Evolutionary conservation across 2,797 vertebrate genomes (phyloP).

Genomic region (Delichon dasypus): DNA sequence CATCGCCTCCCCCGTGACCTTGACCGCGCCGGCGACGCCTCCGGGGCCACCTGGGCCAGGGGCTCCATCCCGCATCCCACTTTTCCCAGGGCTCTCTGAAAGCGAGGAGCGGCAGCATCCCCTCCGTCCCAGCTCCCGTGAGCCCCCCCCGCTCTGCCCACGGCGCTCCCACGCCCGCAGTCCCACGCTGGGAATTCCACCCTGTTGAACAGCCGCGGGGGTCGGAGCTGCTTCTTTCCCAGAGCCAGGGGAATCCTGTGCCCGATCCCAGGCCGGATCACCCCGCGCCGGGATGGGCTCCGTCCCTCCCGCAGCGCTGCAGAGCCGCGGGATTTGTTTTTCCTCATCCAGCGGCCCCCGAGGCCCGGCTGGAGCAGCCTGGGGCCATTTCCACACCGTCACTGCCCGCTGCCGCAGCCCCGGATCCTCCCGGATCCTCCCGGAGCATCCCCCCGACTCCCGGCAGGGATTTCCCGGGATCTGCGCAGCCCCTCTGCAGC

Average conservation of each 20-base stretch:
- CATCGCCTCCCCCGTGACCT: not conserved
- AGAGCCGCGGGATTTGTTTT: not conserved
- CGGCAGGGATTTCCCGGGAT: not conserved
- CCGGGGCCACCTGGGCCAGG: not conserved
- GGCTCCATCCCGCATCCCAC: not conserved
- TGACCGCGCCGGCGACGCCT: accelerated
- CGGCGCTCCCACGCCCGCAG: not conserved
- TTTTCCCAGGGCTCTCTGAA: not conserved
- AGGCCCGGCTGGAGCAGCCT: slow-evolving; percentile 1
- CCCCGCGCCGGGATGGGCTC: not conserved
- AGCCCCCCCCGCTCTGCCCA: not conserved
- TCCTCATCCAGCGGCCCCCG: not conserved
- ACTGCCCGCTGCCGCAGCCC: slow-evolving; percentile 22
- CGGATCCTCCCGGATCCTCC: not conserved
- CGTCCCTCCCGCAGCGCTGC: not conserved
- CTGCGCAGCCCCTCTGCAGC: not conserved
- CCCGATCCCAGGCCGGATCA: not conserved
- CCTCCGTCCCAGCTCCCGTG: accelerated
- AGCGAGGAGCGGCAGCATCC: not conserved
- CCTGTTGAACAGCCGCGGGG: not conserved
- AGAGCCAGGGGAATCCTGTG: accelerated
- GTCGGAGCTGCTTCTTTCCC: not conserved
- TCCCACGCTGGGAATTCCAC: not conserved
- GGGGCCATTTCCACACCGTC: not conserved
- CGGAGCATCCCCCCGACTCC: not conserved